These are phyloP conservation scores for Suncus etruscus DNA, from an alignment of 2,113 vertebrate species.

Conservation along the genomic window DNA sequence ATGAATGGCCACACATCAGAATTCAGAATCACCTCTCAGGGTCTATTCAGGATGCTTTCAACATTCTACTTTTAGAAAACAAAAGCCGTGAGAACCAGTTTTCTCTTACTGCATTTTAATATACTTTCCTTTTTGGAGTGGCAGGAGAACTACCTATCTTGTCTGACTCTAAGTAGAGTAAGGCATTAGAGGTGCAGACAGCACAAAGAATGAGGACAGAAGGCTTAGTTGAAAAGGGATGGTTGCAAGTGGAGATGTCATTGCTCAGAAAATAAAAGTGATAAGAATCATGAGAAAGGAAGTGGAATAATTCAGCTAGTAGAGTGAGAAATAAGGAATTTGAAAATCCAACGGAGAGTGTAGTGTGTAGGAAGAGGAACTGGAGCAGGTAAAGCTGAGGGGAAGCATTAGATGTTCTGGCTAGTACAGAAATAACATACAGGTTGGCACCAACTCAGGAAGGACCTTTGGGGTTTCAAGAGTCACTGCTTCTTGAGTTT, in stretches of 20 bases:
- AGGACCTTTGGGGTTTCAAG: neutral
- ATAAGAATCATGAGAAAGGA: neutral
- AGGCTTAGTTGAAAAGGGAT: neutral
- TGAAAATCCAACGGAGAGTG: neutral
- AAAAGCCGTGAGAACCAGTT: neutral
- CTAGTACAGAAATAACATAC: neutral
- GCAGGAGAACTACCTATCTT: neutral
- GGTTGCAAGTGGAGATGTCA: neutral
- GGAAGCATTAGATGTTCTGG: neutral
- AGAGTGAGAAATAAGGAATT: neutral
- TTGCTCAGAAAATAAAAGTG: neutral
- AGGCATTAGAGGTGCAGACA: neutral
- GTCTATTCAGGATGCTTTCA: neutral
- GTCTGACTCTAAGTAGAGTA: neutral
- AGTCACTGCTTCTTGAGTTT: conserved; percentile 44
- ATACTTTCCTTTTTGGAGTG: neutral
- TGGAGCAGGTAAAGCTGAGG: neutral
- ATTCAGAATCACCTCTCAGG: conserved; percentile 19
- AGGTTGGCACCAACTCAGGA: neutral
- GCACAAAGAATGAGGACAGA: neutral
- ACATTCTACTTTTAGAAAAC: neutral
- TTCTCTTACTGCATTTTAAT: neutral
- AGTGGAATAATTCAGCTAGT: neutral
- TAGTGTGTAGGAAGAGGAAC: neutral
- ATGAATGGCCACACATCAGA: neutral